Conservation (phyloP, 2,113 vertebrate genomes). For the Peucedramus taeniatus region DNA sequence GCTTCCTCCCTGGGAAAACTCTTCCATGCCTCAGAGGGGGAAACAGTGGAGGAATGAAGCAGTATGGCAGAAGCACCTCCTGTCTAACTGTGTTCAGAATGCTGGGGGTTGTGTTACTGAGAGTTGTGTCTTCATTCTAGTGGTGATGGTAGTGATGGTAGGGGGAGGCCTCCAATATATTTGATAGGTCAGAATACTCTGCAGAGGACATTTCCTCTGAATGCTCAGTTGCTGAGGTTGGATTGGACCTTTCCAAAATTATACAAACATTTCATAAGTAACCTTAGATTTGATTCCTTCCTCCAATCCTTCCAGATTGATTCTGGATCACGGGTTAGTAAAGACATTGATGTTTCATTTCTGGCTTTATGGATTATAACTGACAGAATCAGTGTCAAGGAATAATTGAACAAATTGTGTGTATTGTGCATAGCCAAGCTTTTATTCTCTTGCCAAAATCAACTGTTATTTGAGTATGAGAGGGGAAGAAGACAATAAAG, state of each 20-base stretch:
- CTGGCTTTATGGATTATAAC: neutral
- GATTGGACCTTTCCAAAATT: neutral
- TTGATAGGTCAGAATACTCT: neutral
- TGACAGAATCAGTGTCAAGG: neutral
- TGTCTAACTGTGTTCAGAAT: neutral
- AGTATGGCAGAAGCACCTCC: neutral
- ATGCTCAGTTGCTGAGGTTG: neutral
- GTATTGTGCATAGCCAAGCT: neutral
- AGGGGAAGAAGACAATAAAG: neutral
- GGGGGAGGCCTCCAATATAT: neutral
- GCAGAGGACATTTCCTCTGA: neutral
- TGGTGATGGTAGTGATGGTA: neutral
- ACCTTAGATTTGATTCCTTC: neutral
- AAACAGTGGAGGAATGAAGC: neutral
- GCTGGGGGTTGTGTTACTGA: neutral
- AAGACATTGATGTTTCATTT: neutral
- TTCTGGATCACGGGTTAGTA: neutral
- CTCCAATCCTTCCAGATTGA: no score
- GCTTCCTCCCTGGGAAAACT: neutral
- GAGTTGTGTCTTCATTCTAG: neutral
- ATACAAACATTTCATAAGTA: neutral
- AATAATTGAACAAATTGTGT: neutral
- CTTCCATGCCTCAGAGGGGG: accelerated
- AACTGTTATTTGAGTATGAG: neutral
- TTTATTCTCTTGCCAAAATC: slow-evolving; percentile 2